A percentile compares a stretch with the other conserved stretches of the same genome.
Evolutionary conservation across 2,797 vertebrate genomes (phyloP).

Genomic region (Acrocephalus scirpaceus): DNA sequence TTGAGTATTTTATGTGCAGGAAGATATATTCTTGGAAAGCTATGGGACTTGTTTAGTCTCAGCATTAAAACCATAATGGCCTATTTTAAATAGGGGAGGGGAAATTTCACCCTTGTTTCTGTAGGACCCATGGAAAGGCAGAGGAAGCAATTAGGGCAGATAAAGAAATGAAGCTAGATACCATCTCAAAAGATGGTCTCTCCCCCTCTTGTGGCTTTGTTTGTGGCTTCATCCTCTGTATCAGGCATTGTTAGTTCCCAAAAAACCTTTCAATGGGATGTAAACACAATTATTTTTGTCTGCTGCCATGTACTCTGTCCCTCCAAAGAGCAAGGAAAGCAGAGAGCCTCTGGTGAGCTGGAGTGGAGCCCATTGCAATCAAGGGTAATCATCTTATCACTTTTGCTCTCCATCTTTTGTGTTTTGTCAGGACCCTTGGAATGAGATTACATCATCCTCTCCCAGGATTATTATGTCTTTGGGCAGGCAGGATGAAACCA

Average conservation of each 20-base stretch:
- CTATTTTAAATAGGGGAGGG: not conserved
- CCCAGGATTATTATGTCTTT: not conserved
- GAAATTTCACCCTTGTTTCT: not conserved
- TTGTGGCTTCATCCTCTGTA: not conserved
- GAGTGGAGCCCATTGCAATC: not conserved
- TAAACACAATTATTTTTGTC: not conserved
- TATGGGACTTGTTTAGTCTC: not conserved
- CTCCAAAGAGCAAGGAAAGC: not conserved
- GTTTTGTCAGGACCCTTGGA: not conserved
- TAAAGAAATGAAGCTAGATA: not conserved
- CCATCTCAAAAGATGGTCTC: not conserved
- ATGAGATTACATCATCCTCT: constrained; percentile 39
- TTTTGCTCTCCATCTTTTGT: constrained; percentile 27
- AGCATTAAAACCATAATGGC: not conserved
- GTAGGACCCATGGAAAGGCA: not conserved
- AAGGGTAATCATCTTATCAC: not conserved
- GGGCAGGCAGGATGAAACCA: not conserved
- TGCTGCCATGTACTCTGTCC: not conserved
- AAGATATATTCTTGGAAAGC: constrained; percentile 1
- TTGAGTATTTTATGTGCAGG: not conserved
- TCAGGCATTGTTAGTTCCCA: constrained; percentile 5
- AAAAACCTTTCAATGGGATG: constrained; percentile 14
- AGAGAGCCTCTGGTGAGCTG: not conserved
- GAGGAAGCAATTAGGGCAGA: constrained; percentile 2
- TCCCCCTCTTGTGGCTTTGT: constrained; percentile 7